phyloP scores from a whole-genome alignment of 92 coral and sea anemone species.

The Hydrozoanthus gracilis region DNA sequence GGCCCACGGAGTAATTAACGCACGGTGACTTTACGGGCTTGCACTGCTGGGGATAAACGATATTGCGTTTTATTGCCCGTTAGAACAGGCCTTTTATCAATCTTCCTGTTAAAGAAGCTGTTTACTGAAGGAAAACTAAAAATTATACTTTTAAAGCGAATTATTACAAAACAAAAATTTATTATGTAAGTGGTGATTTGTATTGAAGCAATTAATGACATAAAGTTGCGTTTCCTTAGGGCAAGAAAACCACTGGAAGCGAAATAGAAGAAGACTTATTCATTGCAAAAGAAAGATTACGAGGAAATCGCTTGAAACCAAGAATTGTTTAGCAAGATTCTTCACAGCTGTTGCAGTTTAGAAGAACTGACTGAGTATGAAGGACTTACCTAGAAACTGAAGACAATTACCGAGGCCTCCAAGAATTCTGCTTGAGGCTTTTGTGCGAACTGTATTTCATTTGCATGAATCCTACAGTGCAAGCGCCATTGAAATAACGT shows the following conservation, averaged over 20 bases:
- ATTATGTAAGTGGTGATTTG: neutral
- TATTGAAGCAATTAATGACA: slow-evolving; percentile 6
- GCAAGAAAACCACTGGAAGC: neutral
- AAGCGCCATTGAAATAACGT: neutral
- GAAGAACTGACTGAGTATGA: too few relatives aligned
- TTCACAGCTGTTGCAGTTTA: too few relatives aligned
- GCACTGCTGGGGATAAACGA: slow-evolving; percentile 2
- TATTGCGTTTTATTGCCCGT: neutral
- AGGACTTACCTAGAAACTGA: neutral
- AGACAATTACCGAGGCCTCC: neutral
- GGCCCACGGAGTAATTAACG: neutral
- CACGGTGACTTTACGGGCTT: neutral
- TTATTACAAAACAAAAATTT: neutral
- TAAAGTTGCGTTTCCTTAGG: slow-evolving; percentile 27
- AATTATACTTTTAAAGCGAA: neutral
- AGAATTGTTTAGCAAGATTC: neutral
- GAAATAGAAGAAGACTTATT: neutral
- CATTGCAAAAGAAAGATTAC: neutral
- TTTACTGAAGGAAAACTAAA: neutral
- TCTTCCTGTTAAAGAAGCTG: neutral
- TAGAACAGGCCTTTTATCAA: neutral
- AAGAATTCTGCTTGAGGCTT: slow-evolving; percentile 29
- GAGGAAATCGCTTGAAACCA: neutral
- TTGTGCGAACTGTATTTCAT: neutral
- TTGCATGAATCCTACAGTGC: neutral